Conservation (phyloP, 2,888 invertebrate genomes). For the Xestia c-nigrum region DNA sequence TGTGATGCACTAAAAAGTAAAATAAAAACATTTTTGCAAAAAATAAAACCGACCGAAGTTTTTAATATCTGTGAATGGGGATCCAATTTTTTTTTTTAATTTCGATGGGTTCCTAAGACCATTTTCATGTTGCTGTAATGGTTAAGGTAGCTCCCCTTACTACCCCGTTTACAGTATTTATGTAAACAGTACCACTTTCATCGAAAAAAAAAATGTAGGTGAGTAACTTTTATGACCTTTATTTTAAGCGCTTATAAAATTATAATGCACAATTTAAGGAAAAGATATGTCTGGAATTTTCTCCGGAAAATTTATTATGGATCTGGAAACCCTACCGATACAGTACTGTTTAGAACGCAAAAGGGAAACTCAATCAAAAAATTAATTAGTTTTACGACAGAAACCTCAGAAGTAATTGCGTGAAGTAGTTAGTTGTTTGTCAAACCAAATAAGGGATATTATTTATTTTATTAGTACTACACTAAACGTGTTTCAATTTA, state of each 20-base stretch:
- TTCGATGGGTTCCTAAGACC: no score
- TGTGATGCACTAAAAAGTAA: no score
- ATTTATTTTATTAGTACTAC: constrained; percentile 6
- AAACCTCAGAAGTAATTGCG: neutral
- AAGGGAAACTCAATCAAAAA: neutral
- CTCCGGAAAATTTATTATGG: neutral
- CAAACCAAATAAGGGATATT: neutral
- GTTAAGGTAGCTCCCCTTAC: no score
- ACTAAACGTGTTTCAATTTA: neutral
- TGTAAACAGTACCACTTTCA: neutral
- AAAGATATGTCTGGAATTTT: neutral
- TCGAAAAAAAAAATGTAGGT: neutral
- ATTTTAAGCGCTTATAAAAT: neutral
- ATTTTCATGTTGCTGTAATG: no score
- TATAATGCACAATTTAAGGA: neutral
- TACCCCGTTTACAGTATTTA: neutral
- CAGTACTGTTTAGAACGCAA: neutral
- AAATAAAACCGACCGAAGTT: no score
- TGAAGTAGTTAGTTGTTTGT: neutral
- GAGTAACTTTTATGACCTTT: neutral
- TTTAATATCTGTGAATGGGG: no score
- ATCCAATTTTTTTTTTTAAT: no score
- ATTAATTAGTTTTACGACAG: neutral
- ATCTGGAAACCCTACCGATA: neutral
- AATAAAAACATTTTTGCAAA: no score